These are phyloP conservation scores for Gallinago stenura DNA, from an alignment of 2,797 vertebrate species.

Conservation along the genomic window DNA sequence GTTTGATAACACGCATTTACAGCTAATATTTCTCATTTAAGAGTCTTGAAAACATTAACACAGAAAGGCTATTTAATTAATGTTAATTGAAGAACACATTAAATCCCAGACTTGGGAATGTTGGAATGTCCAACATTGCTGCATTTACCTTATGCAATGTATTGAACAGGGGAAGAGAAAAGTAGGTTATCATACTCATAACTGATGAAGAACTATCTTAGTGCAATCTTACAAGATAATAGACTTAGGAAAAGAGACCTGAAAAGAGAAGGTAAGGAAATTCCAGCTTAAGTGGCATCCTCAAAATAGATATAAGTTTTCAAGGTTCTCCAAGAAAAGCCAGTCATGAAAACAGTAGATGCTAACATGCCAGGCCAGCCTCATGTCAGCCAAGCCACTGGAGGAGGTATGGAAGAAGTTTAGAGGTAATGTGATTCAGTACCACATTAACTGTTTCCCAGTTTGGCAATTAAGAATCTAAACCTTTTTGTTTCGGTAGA, in stretches of 20 bases:
- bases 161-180: background rate
- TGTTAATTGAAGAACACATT: background rate
- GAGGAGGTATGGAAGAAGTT: background rate
- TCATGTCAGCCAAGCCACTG: background rate
- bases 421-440: background rate
- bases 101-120: background rate
- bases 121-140: background rate
- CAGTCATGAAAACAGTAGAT: background rate
- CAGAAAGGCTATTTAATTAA: constrained; percentile 20
- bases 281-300: background rate
- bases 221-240: background rate
- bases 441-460: background rate
- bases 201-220: background rate
- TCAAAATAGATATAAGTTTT: background rate
- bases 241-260: background rate
- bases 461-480: background rate
- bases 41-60: background rate
- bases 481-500: background rate
- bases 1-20: background rate
- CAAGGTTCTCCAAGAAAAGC: background rate
- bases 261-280: background rate
- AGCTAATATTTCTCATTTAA: constrained; percentile 6
- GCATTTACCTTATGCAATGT: background rate
- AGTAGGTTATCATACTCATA: background rate
- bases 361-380: background rate